A percentile compares a stretch with the other conserved stretches of the same genome.
phyloP scores from a whole-genome alignment of 2,888 invertebrate species.

The Busseola fusca region DNA sequence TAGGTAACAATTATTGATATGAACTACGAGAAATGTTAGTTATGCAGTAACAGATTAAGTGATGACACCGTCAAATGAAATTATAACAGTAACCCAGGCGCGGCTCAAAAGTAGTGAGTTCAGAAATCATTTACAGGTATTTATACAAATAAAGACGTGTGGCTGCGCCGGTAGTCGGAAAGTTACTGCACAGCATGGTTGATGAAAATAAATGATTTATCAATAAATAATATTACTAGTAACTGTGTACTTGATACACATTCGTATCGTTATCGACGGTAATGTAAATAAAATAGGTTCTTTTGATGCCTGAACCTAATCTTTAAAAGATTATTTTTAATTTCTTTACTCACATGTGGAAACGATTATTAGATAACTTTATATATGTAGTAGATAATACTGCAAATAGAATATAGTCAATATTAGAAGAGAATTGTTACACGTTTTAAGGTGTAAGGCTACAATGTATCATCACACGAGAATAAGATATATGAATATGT shows the following conservation, averaged over 20 bases:
- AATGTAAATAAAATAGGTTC: conserved; percentile 75
- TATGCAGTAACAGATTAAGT: background rate
- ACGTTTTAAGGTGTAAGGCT: conserved; percentile 8
- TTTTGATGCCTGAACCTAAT: conserved; percentile 65
- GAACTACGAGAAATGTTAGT: conserved; percentile 11
- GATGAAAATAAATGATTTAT: conserved; percentile 75
- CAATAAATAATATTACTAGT: conserved; percentile 73
- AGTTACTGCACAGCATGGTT: conserved; percentile 67
- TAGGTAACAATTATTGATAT: conserved; percentile 19
- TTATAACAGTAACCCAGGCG: conserved; percentile 78
- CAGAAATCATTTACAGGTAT: conserved; percentile 48
- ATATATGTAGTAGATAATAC: conserved; percentile 34
- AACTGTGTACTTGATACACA: conserved; percentile 62
- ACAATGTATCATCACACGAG: conserved; percentile 25
- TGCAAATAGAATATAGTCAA: conserved; percentile 41
- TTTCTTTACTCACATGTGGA: conserved; percentile 54
- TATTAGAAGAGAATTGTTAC: conserved; percentile 25
- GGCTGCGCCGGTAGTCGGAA: conserved; percentile 56
- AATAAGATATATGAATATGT: too few species aligned
- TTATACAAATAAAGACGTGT: conserved; percentile 68
- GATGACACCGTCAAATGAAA: conserved; percentile 76
- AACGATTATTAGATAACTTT: conserved; percentile 44
- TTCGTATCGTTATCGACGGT: conserved; percentile 72
- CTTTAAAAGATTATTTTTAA: conserved; percentile 59
- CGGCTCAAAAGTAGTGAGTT: conserved; percentile 73